Evolutionary conservation across 2,113 vertebrate genomes (phyloP), one percentile per base, ranked within the genome.

Genomic region (Hippocampus zosterae): DNA sequence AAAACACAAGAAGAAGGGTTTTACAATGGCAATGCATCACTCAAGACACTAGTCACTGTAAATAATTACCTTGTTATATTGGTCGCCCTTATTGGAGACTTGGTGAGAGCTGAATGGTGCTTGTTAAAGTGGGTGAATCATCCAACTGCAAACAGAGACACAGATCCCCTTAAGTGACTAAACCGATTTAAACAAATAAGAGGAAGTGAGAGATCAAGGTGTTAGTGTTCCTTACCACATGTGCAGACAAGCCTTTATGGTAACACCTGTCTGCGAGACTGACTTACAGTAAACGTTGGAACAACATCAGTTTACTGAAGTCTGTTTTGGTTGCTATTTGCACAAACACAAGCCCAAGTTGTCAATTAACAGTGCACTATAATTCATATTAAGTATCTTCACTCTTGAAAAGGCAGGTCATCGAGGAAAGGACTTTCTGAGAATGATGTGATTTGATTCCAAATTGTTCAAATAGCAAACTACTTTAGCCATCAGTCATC

Each of bases 61-160:
- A 46, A 60, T 70, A 19, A 44, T 15, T 55, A 42, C 0, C 40
- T 59, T 40, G 67, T 73, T 40, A 44, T 13, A 44, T 11, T 3
- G 42, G 42, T 44, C 12, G 12, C 41, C 13, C 13, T 25, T 46
- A 23, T 25, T 25, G 18, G 21, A 69, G 70, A 15, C 21, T 13
- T 37, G 8, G 41, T 37, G 29, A n/a, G 66, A 33, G 21, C 44
- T 55, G 25, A 71, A 69, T 37, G 48, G 52, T 70, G 57, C 42
- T 25, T 75, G 66, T 63, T 74, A 11, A 52, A 71, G 25, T 12
- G 3, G n/a, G n/a, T 82, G 74, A 87, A 64, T 85, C 74, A 82
- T 67, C 42, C 60, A 25, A 29, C 67, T 56, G 53, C 16, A 71
- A 75, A 65, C 41, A 55, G 37, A 42, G 65, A 59, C 42, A 65